These are phyloP conservation scores for Dioctria rufipes DNA, from an alignment of 2,888 invertebrate species.

Conservation along the genomic window DNA sequence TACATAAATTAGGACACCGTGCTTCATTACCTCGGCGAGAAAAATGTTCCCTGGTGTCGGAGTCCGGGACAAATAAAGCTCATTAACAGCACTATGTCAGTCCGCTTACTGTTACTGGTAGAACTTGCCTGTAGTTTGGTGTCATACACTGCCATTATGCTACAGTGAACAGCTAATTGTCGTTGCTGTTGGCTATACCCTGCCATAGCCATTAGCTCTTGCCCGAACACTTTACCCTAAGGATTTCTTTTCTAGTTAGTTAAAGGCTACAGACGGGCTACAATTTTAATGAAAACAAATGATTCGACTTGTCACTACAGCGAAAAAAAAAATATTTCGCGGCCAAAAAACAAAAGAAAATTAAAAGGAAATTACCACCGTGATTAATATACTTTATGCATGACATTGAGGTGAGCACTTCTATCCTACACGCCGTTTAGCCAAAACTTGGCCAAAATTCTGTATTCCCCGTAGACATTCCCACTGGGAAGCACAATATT, in stretches of 20 bases:
- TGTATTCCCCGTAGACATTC: conserved; percentile 2
- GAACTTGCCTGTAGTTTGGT: background rate
- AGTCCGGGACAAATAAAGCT: conserved; percentile 16
- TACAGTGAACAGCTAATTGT: conserved; percentile 24
- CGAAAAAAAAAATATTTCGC: conserved; percentile 41
- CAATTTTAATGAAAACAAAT: conserved; percentile 36
- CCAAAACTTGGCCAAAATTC: conserved; percentile 19
- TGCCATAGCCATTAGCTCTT: background rate
- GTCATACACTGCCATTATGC: conserved; percentile 31
- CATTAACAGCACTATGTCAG: conserved; percentile 6
- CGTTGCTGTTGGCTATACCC: background rate
- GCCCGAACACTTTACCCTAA: background rate
- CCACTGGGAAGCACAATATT: background rate
- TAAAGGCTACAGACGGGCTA: conserved; percentile 13
- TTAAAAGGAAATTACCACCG: conserved; percentile 55
- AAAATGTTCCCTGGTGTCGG: conserved; percentile 13
- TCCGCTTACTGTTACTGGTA: background rate
- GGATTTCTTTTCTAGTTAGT: background rate
- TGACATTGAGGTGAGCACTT: conserved; percentile 36
- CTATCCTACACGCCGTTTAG: conserved; percentile 20
- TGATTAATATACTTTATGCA: conserved; percentile 57
- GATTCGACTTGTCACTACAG: conserved; percentile 38
- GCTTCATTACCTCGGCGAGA: conserved; percentile 5
- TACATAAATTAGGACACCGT: conserved; percentile 14
- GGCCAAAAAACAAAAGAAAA: conserved; percentile 40